Percentiles rank a stretch among this genome's conserved stretches.
These are phyloP conservation scores for Chaetogeoica ovagalla DNA, from an alignment of 2,888 invertebrate species.

Conservation along the genomic window DNA sequence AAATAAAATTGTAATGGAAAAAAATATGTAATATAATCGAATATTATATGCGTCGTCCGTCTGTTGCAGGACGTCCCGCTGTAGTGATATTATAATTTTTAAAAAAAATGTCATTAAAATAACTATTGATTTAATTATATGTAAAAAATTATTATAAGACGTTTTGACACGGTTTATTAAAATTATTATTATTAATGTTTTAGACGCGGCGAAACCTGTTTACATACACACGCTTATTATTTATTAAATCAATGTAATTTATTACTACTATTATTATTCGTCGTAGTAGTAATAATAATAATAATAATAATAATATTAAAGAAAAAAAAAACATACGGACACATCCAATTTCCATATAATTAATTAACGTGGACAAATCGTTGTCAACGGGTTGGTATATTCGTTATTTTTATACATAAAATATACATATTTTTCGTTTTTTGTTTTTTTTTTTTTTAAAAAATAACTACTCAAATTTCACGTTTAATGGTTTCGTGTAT, in stretches of 20 bases:
- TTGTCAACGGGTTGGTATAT: constrained; percentile 17
- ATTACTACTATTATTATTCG: neutral
- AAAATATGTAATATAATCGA: neutral
- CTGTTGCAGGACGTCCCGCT: neutral
- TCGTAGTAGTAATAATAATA: constrained; percentile 1
- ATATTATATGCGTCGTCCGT: neutral
- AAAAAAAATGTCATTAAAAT: neutral
- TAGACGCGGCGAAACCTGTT: constrained; percentile 29
- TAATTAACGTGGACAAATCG: constrained; percentile 45
- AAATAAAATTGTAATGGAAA: too few relatives aligned
- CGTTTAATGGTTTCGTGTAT: too few relatives aligned
- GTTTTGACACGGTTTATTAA: constrained; percentile 20
- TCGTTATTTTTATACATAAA: neutral
- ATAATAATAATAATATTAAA: constrained; percentile 19
- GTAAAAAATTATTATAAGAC: constrained; percentile 7
- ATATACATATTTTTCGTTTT: too few relatives aligned
- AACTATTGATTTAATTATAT: constrained; percentile 17
- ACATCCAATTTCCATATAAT: constrained; percentile 27
- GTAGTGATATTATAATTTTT: neutral
- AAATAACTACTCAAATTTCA: too few relatives aligned
- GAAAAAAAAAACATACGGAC: constrained; percentile 17
- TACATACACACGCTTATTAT: neutral
- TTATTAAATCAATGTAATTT: constrained; percentile 17
- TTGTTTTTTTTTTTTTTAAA: too few relatives aligned
- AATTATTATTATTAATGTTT: constrained; percentile 18